A percentile compares a stretch with the other conserved stretches of the same genome.
Conservation (phyloP, 1,140 invertebrate species). For the Saccostrea echinata region DNA sequence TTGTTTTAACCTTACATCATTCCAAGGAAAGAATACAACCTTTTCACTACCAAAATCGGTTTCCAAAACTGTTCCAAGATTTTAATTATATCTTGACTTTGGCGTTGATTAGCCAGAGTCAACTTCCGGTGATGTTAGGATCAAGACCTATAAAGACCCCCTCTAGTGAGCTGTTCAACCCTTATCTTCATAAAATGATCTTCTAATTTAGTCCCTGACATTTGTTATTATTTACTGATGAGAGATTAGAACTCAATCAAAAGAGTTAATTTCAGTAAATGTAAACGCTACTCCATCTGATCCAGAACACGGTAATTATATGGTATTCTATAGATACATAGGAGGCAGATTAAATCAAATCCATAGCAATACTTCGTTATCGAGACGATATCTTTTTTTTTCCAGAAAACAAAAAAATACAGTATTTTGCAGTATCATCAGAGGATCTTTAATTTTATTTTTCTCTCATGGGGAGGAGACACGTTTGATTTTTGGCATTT, state of each 20-base stretch:
- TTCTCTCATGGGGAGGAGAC: no score
- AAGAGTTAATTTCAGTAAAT: conserved; percentile 28
- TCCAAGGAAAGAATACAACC: no score
- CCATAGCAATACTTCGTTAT: background rate
- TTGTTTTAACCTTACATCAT: no score
- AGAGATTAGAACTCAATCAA: conserved; percentile 26
- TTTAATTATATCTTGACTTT: background rate
- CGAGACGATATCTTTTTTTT: background rate
- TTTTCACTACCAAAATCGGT: no score
- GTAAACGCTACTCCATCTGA: background rate
- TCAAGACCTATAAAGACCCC: background rate
- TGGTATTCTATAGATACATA: background rate
- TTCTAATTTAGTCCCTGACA: background rate
- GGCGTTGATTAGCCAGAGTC: background rate
- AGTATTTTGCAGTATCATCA: no score
- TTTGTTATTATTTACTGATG: conserved; percentile 33
- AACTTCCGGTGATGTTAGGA: background rate
- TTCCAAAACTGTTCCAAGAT: background rate
- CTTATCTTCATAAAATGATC: background rate
- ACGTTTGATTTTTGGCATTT: no score
- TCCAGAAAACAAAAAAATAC: background rate
- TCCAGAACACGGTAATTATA: background rate
- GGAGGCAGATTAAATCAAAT: background rate
- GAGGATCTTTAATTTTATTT: no score
- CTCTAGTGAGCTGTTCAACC: background rate